A percentile compares a stretch with the other conserved stretches of the same genome.
Evolutionary conservation across 2,888 invertebrate species (phyloP).

Genomic region (Aplocera efformata): DNA sequence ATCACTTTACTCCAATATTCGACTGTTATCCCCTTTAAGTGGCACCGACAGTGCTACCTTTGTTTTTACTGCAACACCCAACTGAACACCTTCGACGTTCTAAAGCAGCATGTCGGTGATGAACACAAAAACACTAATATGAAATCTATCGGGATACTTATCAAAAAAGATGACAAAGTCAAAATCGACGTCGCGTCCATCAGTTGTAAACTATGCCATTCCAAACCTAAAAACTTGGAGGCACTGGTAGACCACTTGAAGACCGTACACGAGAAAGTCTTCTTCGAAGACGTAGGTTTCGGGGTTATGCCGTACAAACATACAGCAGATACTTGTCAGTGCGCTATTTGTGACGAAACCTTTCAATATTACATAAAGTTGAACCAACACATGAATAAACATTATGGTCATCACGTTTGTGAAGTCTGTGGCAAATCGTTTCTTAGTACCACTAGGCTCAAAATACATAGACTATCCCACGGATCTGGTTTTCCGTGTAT

Average conservation of each 20-base stretch:
- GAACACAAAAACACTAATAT: constrained; percentile 51
- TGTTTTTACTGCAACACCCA: constrained; percentile 68
- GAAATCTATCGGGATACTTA: constrained; percentile 56
- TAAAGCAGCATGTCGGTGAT: constrained; percentile 62
- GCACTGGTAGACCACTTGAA: constrained; percentile 50
- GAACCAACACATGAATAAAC: constrained; percentile 70
- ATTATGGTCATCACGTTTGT: constrained; percentile 61
- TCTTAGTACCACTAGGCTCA: constrained; percentile 53
- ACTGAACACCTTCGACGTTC: constrained; percentile 45
- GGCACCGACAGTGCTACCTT: constrained; percentile 66
- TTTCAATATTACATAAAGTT: constrained; percentile 66
- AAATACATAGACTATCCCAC: constrained; percentile 56
- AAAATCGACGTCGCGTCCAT: constrained; percentile 60
- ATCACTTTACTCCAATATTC: constrained; percentile 56
- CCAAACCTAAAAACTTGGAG: constrained; percentile 34
- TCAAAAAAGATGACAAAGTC: constrained; percentile 64
- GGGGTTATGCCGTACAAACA: constrained; percentile 63
- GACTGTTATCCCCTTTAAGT: constrained; percentile 63
- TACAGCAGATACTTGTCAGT: constrained; percentile 41
- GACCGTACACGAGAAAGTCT: constrained; percentile 38
- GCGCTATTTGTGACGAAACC: constrained; percentile 52
- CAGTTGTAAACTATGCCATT: constrained; percentile 47
- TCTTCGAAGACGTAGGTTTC: constrained; percentile 45
- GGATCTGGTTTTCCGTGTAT: constrained; percentile 53
- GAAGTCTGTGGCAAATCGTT: constrained; percentile 68